phyloP scores from a whole-genome alignment of 92 coral and sea anemone species.

The Parazoanthus darwini region DNA sequence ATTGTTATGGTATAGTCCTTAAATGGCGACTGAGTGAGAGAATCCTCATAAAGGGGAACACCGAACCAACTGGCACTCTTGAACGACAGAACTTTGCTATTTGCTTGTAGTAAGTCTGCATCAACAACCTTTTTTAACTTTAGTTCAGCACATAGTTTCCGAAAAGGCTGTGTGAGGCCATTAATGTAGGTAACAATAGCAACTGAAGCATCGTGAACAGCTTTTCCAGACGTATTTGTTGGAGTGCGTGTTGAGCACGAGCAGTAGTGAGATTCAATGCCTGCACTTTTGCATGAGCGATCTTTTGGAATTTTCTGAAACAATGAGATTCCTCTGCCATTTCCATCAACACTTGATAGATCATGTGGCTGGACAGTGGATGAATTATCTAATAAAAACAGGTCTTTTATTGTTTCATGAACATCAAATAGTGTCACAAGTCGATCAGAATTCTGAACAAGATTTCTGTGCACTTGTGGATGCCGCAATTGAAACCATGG shows the following conservation, averaged over 20 bases:
- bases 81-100: slow-evolving; percentile 14
- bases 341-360: slow-evolving; percentile 4
- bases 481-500: slow-evolving; percentile 25
- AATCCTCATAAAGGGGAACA: slow-evolving; percentile 13
- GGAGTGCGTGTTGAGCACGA: slow-evolving; percentile 21
- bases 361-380: slow-evolving; percentile 3
- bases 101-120: slow-evolving; percentile 6
- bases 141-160: slow-evolving; percentile 13
- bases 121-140: slow-evolving; percentile 12
- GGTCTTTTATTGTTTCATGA: slow-evolving; percentile 21
- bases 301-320: slow-evolving; percentile 23
- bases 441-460: slow-evolving; percentile 5
- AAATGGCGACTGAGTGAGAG: slow-evolving; percentile 12
- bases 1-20: slow-evolving; percentile 22
- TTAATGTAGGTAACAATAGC: slow-evolving; percentile 25
- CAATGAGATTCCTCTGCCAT: slow-evolving; percentile 9
- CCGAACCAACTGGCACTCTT: slow-evolving; percentile 24
- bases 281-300: slow-evolving; percentile 19
- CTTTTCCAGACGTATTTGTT: slow-evolving; percentile 1
- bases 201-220: slow-evolving; percentile 1
- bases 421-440: slow-evolving; percentile 36
- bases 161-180: slow-evolving; percentile 1
- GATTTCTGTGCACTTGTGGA: slow-evolving; percentile 13
- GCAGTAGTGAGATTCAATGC: slow-evolving; percentile 31
- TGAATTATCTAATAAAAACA: background rate